Evolutionary conservation across 2,113 vertebrate species (phyloP).

Genomic region (Bubo blakistoni): DNA sequence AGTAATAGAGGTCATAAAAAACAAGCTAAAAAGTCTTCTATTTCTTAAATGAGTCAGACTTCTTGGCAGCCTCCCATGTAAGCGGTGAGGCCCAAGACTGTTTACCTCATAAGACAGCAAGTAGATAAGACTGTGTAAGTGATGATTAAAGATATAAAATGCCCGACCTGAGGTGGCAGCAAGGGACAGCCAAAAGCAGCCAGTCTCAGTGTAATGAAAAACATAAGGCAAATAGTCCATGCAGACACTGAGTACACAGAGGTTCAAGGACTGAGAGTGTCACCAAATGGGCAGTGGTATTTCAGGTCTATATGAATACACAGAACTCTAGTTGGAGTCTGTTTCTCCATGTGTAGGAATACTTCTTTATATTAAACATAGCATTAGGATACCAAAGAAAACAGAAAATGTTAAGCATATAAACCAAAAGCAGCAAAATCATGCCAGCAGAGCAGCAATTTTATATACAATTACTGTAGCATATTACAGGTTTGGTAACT

Average conservation of each 20-base stretch:
- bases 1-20: neutral
- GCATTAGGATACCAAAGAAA: neutral
- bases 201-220: neutral
- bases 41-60: neutral
- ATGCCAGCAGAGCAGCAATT: constrained; percentile 27
- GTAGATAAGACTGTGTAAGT: neutral
- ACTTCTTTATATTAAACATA: neutral
- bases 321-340: neutral
- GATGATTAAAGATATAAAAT: neutral
- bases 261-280: neutral
- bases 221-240: neutral
- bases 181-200: neutral
- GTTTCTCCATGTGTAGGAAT: neutral
- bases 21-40: neutral
- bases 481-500: constrained; percentile 50
- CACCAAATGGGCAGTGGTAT: neutral
- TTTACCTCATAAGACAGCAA: neutral
- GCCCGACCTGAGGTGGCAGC: neutral
- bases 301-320: neutral
- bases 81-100: neutral
- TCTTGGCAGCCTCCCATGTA: neutral
- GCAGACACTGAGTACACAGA: neutral
- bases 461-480: neutral
- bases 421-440: constrained; percentile 35
- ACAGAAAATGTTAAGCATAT: neutral